Percentiles rank a stretch among this genome's conserved stretches.
Evolutionary conservation across 2,797 vertebrate species (phyloP).

Genomic region (Manis pentadactyla): DNA sequence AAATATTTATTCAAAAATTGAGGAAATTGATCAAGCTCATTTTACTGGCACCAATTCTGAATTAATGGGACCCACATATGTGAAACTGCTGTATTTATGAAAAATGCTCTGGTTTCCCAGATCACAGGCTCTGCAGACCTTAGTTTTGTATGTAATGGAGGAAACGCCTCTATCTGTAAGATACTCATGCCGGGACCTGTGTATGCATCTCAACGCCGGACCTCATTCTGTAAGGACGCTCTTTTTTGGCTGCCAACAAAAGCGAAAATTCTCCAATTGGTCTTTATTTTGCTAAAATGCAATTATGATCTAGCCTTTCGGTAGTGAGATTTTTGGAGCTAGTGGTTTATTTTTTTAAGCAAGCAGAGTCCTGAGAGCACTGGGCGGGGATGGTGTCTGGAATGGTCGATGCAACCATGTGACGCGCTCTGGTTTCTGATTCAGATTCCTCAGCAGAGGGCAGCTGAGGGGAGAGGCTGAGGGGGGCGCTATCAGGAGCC

Average conservation of each 20-base stretch:
- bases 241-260: no score
- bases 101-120: background rate
- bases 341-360: background rate
- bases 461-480: background rate
- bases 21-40: background rate
- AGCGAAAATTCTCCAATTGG: no score
- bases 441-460: background rate
- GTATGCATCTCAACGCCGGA: background rate
- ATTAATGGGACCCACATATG: background rate
- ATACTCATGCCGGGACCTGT: background rate
- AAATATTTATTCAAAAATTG: background rate
- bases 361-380: background rate
- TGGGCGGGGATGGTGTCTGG: accelerated
- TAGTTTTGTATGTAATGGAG: background rate
- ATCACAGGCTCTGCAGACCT: background rate
- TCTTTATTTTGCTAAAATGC: background rate
- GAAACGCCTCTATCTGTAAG: background rate
- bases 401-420: background rate
- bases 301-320: background rate
- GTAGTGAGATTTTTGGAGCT: background rate
- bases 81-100: background rate
- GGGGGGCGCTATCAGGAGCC: background rate
- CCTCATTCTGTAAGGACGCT: background rate
- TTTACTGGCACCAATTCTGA: background rate
- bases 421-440: background rate